phyloP scores from a whole-genome alignment of 2,797 vertebrate genomes.

The Sebastes trivittatus region DNA sequence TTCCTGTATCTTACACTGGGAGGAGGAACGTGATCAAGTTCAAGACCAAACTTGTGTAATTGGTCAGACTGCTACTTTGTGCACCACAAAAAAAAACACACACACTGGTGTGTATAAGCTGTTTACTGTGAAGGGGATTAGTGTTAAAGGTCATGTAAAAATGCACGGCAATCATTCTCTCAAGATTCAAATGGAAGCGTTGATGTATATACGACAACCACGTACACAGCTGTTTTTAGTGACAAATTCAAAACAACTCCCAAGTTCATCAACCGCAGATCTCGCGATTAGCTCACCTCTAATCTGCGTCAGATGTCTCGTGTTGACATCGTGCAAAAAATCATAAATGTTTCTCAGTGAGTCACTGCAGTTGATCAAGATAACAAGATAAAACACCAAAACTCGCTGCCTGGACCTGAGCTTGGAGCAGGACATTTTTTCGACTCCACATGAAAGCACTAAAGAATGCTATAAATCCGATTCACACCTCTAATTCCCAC shows the following conservation, averaged over 20 bases:
- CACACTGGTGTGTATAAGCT: slow-evolving; percentile 45
- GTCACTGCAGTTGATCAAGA: not conserved
- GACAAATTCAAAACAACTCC: slow-evolving; percentile 47
- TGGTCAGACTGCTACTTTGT: slow-evolving; percentile 28
- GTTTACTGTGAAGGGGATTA: slow-evolving; percentile 67
- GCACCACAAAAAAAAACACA: not conserved
- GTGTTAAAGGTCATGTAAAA: slow-evolving; percentile 65
- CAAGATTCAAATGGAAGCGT: slow-evolving; percentile 5
- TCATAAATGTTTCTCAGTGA: slow-evolving; percentile 11
- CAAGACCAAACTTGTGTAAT: slow-evolving; percentile 59
- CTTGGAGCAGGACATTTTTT: not conserved
- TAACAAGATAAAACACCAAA: slow-evolving; percentile 1
- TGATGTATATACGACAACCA: not conserved
- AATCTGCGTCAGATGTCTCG: slow-evolving; percentile 48
- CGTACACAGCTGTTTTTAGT: slow-evolving; percentile 53
- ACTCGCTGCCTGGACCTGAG: slow-evolving; percentile 37
- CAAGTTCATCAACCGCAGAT: slow-evolving; percentile 6
- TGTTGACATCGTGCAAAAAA: slow-evolving; percentile 11
- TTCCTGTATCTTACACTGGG: slow-evolving; percentile 21
- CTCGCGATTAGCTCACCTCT: slow-evolving; percentile 24
- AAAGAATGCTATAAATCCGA: slow-evolving; percentile 50
- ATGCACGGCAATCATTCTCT: slow-evolving; percentile 36
- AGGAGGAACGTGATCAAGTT: slow-evolving; percentile 31
- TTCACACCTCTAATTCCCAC: slow-evolving; percentile 64
- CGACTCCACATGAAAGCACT: slow-evolving; percentile 32